These are phyloP conservation scores for Ricordea florida DNA, from an alignment of 92 coral and sea anemone genomes.

Conservation along the genomic window DNA sequence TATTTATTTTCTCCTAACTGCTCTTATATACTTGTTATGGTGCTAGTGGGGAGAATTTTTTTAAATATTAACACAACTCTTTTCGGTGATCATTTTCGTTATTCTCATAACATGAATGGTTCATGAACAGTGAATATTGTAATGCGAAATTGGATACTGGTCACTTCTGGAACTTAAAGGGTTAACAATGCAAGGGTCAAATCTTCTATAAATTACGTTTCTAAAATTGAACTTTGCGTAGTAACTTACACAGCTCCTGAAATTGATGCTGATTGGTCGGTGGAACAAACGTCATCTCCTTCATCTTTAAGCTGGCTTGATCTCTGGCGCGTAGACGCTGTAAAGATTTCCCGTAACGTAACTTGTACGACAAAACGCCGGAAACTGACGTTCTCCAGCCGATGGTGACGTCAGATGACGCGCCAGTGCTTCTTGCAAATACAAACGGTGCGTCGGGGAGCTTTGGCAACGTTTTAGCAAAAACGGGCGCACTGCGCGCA, in stretches of 20 bases:
- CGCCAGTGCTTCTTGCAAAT: not conserved
- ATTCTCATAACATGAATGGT: too few relatives aligned
- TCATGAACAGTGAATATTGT: too few relatives aligned
- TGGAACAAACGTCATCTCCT: conserved; percentile 47
- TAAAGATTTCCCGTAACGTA: conserved; percentile 72
- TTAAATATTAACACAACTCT: too few relatives aligned
- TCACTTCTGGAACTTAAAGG: too few relatives aligned
- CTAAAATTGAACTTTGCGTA: not conserved
- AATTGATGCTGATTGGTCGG: conserved; percentile 41
- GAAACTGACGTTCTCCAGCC: conserved; percentile 76
- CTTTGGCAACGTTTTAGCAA: conserved; percentile 67
- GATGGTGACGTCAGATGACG: conserved; percentile 43
- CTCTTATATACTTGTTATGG: too few relatives aligned
- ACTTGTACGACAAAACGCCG: conserved; percentile 52
- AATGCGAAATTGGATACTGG: too few relatives aligned
- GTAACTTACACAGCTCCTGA: conserved; percentile 49
- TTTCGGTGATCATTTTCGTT: too few relatives aligned
- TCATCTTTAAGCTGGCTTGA: conserved; percentile 59
- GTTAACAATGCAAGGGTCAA: too few relatives aligned
- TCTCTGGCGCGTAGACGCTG: conserved; percentile 61
- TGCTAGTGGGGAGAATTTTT: too few relatives aligned
- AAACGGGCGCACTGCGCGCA: conserved; percentile 55
- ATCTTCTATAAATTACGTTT: too few relatives aligned
- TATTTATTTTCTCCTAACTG: too few relatives aligned
- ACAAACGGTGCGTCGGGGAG: conserved; percentile 73